phyloP scores from a whole-genome alignment of 2,888 invertebrate species.

The Trachelus iudaicus region DNA sequence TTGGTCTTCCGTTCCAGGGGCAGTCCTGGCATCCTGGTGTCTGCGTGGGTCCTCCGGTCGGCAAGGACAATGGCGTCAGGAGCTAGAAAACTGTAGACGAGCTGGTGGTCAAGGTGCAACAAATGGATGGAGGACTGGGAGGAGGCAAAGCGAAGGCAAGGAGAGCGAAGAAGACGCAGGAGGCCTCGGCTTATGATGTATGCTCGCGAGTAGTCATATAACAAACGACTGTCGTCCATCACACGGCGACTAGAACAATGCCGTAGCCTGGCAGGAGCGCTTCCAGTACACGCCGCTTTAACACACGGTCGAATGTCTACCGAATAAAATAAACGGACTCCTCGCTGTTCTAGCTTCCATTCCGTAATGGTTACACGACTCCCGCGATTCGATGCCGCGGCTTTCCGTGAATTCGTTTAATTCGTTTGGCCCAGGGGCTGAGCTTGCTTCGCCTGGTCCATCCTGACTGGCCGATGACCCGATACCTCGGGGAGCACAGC shows the following conservation, averaged over 20 bases:
- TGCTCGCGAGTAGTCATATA: conserved; percentile 43
- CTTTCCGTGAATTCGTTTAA: neutral
- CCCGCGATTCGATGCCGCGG: conserved; percentile 11
- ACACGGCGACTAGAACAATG: conserved; percentile 51
- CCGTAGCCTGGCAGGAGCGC: conserved; percentile 24
- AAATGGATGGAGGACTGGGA: neutral
- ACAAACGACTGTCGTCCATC: conserved; percentile 53
- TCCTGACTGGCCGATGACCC: neutral
- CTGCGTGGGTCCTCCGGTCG: neutral
- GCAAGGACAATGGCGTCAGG: neutral
- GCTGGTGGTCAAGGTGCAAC: neutral
- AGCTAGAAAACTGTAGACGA: neutral
- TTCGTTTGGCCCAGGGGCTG: neutral
- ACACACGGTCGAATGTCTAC: conserved; percentile 21
- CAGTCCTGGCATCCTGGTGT: neutral
- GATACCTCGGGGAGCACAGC: neutral
- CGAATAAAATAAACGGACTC: conserved; percentile 25
- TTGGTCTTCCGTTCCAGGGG: neutral
- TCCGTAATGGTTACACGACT: conserved; percentile 37
- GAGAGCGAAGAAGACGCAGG: neutral
- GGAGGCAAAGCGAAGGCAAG: neutral
- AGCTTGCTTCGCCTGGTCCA: neutral
- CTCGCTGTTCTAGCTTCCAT: conserved; percentile 47
- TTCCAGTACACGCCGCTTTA: conserved; percentile 18
- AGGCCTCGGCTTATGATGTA: conserved; percentile 26